Evolutionary conservation across 2,797 vertebrate genomes (phyloP).

Genomic region (Myotis myotis): DNA sequence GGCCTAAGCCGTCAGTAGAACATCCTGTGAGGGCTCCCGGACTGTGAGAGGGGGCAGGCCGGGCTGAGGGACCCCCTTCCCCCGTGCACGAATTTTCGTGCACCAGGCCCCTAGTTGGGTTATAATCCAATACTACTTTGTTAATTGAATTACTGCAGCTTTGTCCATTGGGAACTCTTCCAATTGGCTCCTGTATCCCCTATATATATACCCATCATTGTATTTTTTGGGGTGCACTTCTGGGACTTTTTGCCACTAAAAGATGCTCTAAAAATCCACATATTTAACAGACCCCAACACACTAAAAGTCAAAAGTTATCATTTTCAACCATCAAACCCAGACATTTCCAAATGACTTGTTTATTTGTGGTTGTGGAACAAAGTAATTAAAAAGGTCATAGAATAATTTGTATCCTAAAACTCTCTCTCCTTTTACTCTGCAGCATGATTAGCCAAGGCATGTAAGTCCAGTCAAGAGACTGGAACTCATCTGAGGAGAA

Average conservation of each 20-base stretch:
- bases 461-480: neutral
- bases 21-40: no score
- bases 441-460: neutral
- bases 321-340: neutral
- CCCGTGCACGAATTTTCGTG: no score
- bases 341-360: neutral
- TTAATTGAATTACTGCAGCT: neutral
- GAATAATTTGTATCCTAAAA: neutral
- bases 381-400: neutral
- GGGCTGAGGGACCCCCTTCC: no score
- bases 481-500: neutral
- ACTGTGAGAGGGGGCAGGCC: no score
- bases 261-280: neutral
- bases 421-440: neutral
- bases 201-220: neutral
- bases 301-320: slow-evolving; percentile 5
- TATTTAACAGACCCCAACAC: neutral
- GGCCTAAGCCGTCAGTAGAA: no score
- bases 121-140: neutral
- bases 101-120: neutral
- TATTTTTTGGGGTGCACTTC: neutral
- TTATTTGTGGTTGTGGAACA: neutral
- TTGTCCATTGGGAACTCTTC: neutral
- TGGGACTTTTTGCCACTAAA: neutral
- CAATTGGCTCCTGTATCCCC: neutral